These are phyloP conservation scores for Dryomyza anilis DNA, from an alignment of 2,888 invertebrate genomes.

Conservation along the genomic window DNA sequence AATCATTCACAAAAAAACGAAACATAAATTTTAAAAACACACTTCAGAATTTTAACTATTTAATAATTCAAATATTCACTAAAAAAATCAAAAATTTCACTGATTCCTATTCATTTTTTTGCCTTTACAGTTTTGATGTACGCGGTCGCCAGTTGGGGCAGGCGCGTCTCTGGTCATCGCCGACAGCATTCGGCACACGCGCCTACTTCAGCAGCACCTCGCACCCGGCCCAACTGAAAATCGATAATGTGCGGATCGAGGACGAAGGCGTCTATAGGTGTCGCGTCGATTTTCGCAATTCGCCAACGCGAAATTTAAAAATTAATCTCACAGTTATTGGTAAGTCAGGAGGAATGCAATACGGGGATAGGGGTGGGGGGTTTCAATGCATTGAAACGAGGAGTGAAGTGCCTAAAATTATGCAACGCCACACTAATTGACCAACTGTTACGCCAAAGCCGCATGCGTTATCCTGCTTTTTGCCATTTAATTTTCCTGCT, in stretches of 20 bases:
- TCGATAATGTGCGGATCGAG: slow-evolving; percentile 65
- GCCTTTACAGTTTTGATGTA: slow-evolving; percentile 72
- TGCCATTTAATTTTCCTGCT: background rate
- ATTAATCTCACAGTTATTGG: slow-evolving; percentile 77
- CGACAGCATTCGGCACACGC: slow-evolving; percentile 75
- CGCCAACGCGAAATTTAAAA: slow-evolving; percentile 74
- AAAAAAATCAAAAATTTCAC: too few relatives aligned
- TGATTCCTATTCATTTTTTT: too few relatives aligned
- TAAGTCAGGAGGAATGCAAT: slow-evolving; percentile 65
- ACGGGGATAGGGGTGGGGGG: too few relatives aligned
- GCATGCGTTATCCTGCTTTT: background rate
- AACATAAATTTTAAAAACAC: too few relatives aligned
- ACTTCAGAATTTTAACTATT: too few relatives aligned
- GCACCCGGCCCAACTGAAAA: slow-evolving; percentile 79
- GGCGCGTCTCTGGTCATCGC: slow-evolving; percentile 83
- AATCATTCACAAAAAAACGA: too few relatives aligned
- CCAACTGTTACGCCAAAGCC: slow-evolving; percentile 14
- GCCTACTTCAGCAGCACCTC: slow-evolving; percentile 84
- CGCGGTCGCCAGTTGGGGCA: slow-evolving; percentile 74
- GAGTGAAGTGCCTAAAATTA: background rate
- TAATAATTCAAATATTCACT: too few relatives aligned
- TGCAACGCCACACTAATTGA: slow-evolving; percentile 16
- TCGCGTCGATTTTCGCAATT: slow-evolving; percentile 76
- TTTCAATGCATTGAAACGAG: background rate
- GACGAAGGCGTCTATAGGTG: slow-evolving; percentile 77